Evolutionary conservation across 2,113 vertebrate species (phyloP).

Genomic region (Sorex araneus): DNA sequence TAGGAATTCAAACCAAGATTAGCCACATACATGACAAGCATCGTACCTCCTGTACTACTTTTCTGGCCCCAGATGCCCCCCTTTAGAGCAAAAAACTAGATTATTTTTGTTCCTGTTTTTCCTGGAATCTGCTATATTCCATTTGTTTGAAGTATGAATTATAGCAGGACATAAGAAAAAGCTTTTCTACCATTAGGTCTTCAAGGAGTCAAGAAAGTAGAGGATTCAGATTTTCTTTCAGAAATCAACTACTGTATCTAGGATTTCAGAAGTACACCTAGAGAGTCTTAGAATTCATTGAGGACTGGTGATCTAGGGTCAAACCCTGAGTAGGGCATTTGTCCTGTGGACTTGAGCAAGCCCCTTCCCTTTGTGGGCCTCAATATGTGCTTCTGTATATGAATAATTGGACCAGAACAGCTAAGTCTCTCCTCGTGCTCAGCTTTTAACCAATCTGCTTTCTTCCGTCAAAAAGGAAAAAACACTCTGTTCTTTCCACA

Average conservation of each 20-base stretch:
- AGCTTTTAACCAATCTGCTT: conserved; percentile 44
- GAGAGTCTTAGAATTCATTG: neutral
- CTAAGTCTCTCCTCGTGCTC: conserved; percentile 11
- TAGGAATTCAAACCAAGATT: too few relatives aligned
- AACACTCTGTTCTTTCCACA: conserved; percentile 42
- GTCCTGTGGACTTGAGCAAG: neutral
- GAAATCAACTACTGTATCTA: neutral
- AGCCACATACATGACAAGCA: too few relatives aligned
- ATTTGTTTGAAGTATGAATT: too few relatives aligned
- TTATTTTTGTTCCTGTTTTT: too few relatives aligned
- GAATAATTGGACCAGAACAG: conserved; percentile 18
- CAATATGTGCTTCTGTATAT: conserved; percentile 42
- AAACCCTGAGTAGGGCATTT: neutral
- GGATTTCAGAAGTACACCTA: neutral
- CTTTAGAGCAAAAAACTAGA: neutral
- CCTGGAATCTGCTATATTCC: too few relatives aligned
- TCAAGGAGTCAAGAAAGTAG: conserved; percentile 10
- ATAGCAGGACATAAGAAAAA: neutral
- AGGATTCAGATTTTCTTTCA: neutral
- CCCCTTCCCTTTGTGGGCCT: neutral
- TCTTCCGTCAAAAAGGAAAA: conserved; percentile 38
- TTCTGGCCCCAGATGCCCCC: neutral
- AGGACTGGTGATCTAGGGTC: neutral
- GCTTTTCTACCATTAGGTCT: neutral
- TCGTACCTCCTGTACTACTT: too few relatives aligned